Percentiles rank a stretch among this genome's conserved stretches.
These are phyloP conservation scores for Xyliphius kryptos DNA, from an alignment of 2,113 vertebrate genomes.

Conservation along the genomic window DNA sequence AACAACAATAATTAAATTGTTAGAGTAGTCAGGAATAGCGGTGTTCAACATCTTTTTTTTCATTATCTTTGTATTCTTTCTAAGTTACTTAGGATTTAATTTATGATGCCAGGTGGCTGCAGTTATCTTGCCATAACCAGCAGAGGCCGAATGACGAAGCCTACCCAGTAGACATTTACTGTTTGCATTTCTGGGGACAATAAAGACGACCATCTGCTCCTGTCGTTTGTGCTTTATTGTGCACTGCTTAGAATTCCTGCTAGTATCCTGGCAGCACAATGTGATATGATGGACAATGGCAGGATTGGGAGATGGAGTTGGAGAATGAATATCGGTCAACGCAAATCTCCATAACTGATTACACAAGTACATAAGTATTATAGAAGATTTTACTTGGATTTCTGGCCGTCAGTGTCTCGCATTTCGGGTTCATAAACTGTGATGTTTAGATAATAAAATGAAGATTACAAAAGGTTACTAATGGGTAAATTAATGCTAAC, in stretches of 20 bases:
- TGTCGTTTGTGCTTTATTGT: conserved; percentile 68
- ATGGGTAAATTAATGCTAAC: too few relatives aligned
- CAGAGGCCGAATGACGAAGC: conserved; percentile 53
- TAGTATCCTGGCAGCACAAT: conserved; percentile 29
- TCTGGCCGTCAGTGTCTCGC: too few relatives aligned
- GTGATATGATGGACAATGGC: conserved; percentile 46
- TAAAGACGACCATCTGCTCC: conserved; percentile 69
- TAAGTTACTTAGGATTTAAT: conserved; percentile 51
- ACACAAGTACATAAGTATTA: too few relatives aligned
- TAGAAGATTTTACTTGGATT: too few relatives aligned
- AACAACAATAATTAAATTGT: too few relatives aligned
- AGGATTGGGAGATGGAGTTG: not conserved
- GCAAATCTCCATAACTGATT: too few relatives aligned
- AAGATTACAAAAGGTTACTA: too few relatives aligned
- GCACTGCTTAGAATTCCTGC: conserved; percentile 20
- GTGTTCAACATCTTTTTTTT: conserved; percentile 32
- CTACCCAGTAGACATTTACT: conserved; percentile 65
- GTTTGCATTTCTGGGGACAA: conserved; percentile 70
- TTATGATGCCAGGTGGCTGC: conserved; percentile 49
- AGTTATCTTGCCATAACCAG: conserved; percentile 47
- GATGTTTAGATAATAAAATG: too few relatives aligned
- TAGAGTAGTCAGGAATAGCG: too few relatives aligned
- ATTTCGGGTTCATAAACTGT: too few relatives aligned
- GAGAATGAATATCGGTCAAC: not conserved
- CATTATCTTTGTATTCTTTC: conserved; percentile 42